Conservation (phyloP, 2,888 invertebrate species). For the Diabrotica balteata region DNA sequence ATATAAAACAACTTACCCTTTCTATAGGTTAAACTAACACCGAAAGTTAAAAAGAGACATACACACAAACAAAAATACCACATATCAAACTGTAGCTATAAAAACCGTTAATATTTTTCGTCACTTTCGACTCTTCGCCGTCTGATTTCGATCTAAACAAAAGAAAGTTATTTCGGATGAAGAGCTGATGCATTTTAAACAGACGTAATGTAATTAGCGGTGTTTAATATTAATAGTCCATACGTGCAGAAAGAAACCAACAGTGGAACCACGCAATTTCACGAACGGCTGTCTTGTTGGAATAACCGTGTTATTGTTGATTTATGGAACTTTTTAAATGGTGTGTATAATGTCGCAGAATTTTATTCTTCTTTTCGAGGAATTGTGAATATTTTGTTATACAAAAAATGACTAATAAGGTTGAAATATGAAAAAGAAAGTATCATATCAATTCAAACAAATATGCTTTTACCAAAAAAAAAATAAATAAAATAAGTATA, state of each 20-base stretch:
- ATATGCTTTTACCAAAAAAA: too few relatives aligned
- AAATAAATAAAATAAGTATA: too few relatives aligned
- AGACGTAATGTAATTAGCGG: slow-evolving; percentile 12
- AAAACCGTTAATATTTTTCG: slow-evolving; percentile 2
- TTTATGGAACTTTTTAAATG: slow-evolving; percentile 5
- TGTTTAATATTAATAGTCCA: slow-evolving; percentile 19
- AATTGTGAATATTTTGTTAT: too few relatives aligned
- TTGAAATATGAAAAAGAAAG: too few relatives aligned
- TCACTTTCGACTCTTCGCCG: not conserved
- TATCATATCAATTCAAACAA: too few relatives aligned
- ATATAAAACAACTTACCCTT: not conserved
- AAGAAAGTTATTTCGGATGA: slow-evolving; percentile 15
- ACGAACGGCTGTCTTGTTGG: slow-evolving; percentile 15
- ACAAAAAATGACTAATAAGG: too few relatives aligned
- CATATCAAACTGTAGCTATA: not conserved
- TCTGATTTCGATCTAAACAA: not conserved
- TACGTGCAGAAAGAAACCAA: slow-evolving; percentile 34
- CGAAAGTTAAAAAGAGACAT: not conserved
- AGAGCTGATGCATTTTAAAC: slow-evolving; percentile 19
- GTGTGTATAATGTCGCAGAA: too few relatives aligned
- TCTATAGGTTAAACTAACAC: not conserved
- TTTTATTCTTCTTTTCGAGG: too few relatives aligned
- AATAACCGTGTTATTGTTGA: slow-evolving; percentile 17
- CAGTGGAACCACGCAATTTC: slow-evolving; percentile 14
- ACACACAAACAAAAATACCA: slow-evolving; percentile 2